Percentiles rank a stretch among this genome's conserved stretches.
These are phyloP conservation scores for Neotragus pygmaeus DNA, from an alignment of 2,113 vertebrate genomes.

Conservation along the genomic window DNA sequence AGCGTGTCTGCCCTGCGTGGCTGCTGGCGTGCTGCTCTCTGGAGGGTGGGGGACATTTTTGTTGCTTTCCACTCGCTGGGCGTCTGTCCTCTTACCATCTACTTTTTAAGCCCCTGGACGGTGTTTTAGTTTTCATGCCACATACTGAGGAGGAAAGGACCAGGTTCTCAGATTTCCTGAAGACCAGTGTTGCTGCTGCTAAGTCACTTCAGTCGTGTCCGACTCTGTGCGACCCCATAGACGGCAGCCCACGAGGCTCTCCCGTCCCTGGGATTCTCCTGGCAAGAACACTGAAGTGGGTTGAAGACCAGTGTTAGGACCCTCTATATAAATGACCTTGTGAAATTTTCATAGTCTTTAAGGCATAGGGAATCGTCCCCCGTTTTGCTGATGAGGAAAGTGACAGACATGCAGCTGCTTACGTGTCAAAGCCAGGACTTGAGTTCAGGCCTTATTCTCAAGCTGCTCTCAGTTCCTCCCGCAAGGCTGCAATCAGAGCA, in stretches of 20 bases:
- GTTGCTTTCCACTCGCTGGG: background rate
- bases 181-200: background rate
- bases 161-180: background rate
- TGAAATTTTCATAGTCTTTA: background rate
- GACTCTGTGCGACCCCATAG: too few species aligned
- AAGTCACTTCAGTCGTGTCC: too few species aligned
- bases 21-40: background rate
- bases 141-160: background rate
- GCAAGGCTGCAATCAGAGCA: accelerated
- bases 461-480: background rate
- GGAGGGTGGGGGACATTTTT: background rate
- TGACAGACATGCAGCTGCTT: accelerated
- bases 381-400: background rate
- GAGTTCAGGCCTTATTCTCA: background rate
- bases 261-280: too few species aligned
- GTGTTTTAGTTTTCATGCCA: background rate
- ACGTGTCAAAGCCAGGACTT: background rate
- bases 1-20: background rate
- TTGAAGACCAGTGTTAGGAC: background rate
- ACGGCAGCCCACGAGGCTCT: too few species aligned
- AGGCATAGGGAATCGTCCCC: background rate
- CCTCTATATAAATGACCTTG: accelerated
- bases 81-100: background rate
- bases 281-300: too few species aligned
- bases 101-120: background rate